A percentile compares a stretch with the other conserved stretches of the same genome.
These are phyloP conservation scores for Alethe castanea DNA, from an alignment of 2,113 vertebrate genomes.

Conservation along the genomic window DNA sequence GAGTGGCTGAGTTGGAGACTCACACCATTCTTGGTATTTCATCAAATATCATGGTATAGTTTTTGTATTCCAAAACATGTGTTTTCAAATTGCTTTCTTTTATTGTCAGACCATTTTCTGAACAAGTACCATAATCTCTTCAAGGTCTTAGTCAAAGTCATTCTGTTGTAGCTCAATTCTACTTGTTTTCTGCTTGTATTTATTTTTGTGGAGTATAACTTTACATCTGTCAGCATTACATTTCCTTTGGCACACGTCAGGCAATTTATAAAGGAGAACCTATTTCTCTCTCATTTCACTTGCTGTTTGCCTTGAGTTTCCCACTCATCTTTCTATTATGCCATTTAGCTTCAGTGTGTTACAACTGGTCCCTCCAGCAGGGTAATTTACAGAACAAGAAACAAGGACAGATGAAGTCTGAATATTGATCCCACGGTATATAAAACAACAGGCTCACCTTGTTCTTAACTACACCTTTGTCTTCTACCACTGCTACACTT, in stretches of 20 bases:
- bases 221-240: conserved; percentile 26
- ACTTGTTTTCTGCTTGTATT: not conserved
- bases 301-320: conserved; percentile 27
- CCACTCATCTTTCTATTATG: conserved; percentile 13
- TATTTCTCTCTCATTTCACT: not conserved
- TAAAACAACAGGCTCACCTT: not conserved
- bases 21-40: not conserved
- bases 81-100: not conserved
- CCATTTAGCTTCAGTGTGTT: not conserved
- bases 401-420: conserved; percentile 21
- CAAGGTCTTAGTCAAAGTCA: conserved; percentile 24
- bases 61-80: not conserved
- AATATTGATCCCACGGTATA: conserved; percentile 25
- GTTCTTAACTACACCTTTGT: not conserved
- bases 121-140: not conserved
- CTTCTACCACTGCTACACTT: not conserved
- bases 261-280: conserved; percentile 32
- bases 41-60: not conserved
- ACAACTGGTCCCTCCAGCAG: conserved; percentile 3
- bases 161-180: not conserved
- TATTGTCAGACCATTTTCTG: not conserved
- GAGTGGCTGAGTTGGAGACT: not conserved
- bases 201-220: conserved; percentile 16
- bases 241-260: conserved; percentile 33
- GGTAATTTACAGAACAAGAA: conserved; percentile 53